A percentile compares a stretch with the other conserved stretches of the same genome.
Conservation (phyloP, 2,113 vertebrate genomes). For the Eudyptes chrysolophus region DNA sequence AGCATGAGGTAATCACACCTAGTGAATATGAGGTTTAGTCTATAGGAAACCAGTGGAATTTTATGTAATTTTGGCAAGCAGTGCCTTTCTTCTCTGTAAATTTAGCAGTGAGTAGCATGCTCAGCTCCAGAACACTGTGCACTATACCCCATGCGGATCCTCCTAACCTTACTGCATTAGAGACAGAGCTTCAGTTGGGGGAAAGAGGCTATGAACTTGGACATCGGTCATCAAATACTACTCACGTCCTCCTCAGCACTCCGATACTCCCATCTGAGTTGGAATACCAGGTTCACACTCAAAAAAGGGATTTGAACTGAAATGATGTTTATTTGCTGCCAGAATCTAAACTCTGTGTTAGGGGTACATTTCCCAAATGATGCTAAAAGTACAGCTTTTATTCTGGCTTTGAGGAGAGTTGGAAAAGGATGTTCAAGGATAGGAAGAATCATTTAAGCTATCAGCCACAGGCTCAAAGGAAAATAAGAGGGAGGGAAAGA, state of each 20-base stretch:
- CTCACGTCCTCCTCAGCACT: not conserved
- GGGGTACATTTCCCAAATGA: not conserved
- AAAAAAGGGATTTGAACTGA: not conserved
- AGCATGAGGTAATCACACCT: conserved; percentile 65
- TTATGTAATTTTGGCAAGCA: conserved; percentile 52
- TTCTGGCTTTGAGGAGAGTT: not conserved
- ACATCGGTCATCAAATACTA: not conserved
- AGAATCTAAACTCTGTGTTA: not conserved
- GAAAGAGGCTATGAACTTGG: not conserved
- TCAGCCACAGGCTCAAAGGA: not conserved
- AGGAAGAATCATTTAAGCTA: not conserved
- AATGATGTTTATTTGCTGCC: not conserved
- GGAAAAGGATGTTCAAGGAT: not conserved
- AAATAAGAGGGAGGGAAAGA: not conserved
- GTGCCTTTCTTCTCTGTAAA: not conserved
- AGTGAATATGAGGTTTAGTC: conserved; percentile 58
- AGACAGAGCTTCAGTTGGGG: not conserved
- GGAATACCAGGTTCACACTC: not conserved
- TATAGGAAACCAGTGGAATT: conserved; percentile 54
- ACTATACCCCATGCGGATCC: not conserved
- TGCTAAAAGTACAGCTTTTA: not conserved
- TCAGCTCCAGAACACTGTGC: not conserved
- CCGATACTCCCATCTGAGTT: not conserved
- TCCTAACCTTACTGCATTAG: not conserved
- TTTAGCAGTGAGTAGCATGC: not conserved